These are phyloP conservation scores for Vidua chalybeata DNA, from an alignment of 2,113 vertebrate species.

Conservation along the genomic window DNA sequence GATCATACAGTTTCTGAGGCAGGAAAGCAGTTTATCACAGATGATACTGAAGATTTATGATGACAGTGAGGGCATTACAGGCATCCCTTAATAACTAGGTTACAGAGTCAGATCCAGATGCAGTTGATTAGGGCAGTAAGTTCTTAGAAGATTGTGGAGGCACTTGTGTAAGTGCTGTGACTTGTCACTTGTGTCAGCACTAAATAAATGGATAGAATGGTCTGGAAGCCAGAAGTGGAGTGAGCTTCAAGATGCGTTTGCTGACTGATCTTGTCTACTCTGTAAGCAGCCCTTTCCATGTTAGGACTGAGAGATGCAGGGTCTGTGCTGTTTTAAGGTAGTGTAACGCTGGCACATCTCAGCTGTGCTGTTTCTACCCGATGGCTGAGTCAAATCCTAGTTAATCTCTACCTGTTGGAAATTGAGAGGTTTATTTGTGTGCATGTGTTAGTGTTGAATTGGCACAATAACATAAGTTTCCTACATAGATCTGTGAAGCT, in stretches of 20 bases:
- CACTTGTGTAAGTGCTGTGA: slow-evolving; percentile 5
- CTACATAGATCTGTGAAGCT: background rate
- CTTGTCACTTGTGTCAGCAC: slow-evolving; percentile 14
- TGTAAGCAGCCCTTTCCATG: background rate
- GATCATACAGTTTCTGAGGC: background rate
- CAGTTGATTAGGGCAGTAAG: background rate
- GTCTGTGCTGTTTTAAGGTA: background rate
- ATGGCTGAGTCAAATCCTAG: background rate
- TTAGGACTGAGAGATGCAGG: background rate
- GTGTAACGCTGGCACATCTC: background rate
- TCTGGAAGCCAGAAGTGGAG: background rate
- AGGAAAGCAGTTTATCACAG: background rate
- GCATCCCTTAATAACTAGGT: background rate
- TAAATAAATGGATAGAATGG: background rate
- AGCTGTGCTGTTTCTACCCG: background rate
- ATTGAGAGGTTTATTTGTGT: background rate
- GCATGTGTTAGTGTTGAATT: background rate
- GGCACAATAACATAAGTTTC: background rate
- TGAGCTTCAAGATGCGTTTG: background rate
- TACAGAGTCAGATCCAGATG: slow-evolving; percentile 14
- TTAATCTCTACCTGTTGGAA: background rate
- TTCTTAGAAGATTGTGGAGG: background rate
- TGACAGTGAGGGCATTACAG: background rate
- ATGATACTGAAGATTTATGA: background rate
- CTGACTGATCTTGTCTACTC: background rate